These are phyloP conservation scores for Gymnobelideus leadbeateri DNA, from an alignment of 2,113 vertebrate species.

Conservation along the genomic window DNA sequence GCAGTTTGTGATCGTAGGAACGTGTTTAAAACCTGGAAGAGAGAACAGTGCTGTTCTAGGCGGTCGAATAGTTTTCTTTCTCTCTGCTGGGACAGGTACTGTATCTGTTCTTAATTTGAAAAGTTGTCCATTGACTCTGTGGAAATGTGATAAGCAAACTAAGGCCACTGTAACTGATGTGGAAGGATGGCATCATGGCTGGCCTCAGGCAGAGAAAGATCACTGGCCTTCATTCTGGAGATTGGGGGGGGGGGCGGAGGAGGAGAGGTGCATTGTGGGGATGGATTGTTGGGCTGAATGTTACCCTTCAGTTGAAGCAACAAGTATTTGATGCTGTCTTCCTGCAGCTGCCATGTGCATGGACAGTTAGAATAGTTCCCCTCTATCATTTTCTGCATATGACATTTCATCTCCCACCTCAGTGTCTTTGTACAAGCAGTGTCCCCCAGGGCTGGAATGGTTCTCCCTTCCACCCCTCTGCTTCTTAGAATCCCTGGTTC, in stretches of 20 bases:
- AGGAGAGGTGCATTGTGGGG: neutral
- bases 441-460: slow-evolving; percentile 50
- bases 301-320: slow-evolving; percentile 47
- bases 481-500: neutral
- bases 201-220: neutral
- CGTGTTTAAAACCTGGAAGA: neutral
- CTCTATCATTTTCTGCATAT: slow-evolving; percentile 32
- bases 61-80: neutral
- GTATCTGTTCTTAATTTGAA: neutral
- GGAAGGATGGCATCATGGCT: rapidly evolving
- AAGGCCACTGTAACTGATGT: neutral
- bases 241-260: no score
- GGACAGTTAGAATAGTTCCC: slow-evolving; percentile 29
- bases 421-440: neutral
- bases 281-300: neutral
- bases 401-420: neutral
- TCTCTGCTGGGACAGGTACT: neutral
- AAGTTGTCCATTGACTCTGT: neutral
- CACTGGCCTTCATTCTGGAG: slow-evolving; percentile 11
- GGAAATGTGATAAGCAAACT: slow-evolving; percentile 1
- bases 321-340: slow-evolving; percentile 31
- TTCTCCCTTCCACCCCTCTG: slow-evolving; percentile 47
- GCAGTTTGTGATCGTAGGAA: slow-evolving; percentile 4
- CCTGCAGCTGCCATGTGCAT: slow-evolving; percentile 43
- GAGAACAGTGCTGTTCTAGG: neutral